Base-by-base conservation (phyloP, 2,888 invertebrate genomes). In the Alviniconcha strummeri region DNA sequence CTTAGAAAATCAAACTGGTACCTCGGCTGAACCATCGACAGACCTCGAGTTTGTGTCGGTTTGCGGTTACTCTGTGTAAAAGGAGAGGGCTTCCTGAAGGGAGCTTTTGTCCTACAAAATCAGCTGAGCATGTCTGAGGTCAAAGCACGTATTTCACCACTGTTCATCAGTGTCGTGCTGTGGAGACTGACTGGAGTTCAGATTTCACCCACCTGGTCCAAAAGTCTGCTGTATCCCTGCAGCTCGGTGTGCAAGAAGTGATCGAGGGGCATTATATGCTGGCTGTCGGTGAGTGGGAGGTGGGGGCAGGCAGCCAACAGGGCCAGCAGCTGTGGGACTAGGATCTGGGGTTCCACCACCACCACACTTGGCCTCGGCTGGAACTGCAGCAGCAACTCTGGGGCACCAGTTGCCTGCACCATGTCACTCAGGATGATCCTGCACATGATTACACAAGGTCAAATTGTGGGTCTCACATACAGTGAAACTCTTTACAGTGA, bases 231-330 rank as follows among this genome's bases (percentile, higher is more conserved):
- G 85, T 89, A 91, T 11, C 88, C 88, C 77, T 87, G 87, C 17
- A 89, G 88, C 86, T 92, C 92, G 52, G 88, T 89, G 81, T 91
- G 90, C 55, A 91, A 84, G 89, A 92, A 92, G 0, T 88, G 82
- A 56, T 92, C 92, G 69, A 91, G 84, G 4, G 92, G 92, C 86
- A 91, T 89, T 77, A 91, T 90, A 84, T 91, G 90, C 80, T 91
- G 89, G 71, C 86, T 84, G 71, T 88, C 88, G 5, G 90, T 89
- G 36, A 89, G 88, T 17, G 91, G 91, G 54, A 91, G 86, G 17
- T 81, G 78, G 8, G 92, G 90, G 64, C 89, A 87, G 72, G 86
- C 87, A 75, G 89, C 88, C n/a, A 91, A 80, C 56, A 87, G 80
- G 9, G 85, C 80, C 17, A 88, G 77, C 75, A 90, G 85, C 36